Base-by-base conservation (phyloP, 2,888 invertebrate species). In the Microplitis manilae region DNA sequence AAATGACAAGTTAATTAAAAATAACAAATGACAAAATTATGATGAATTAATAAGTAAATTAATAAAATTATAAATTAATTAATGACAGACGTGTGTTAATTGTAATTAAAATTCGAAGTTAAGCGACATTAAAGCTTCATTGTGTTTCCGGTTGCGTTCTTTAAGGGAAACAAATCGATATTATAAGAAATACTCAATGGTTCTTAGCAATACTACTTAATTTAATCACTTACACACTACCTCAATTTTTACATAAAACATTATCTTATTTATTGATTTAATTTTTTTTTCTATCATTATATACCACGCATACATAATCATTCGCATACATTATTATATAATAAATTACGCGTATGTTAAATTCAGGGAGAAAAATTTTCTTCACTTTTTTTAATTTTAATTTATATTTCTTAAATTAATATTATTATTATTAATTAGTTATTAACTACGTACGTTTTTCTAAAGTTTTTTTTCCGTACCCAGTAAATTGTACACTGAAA, bases 81-180 rank as follows among this genome's bases (percentile, higher is more conserved):
- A 75, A 65, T 64, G 41, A 72, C 67, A 39, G 62, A 72, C 72
- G 30, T 41, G 17, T 30, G 17, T 41, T 40, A 50, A 50, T 41
- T 40, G 9, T 15, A 15, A 17, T 75, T 60, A 17, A 13, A 39
- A 17, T 61, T 59, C 40, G 39, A 61, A 75, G 68, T 39, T 68
- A 68, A 65, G 39, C 68, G 68, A 73, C 30, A 77, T 77, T 65
- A 77, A 74, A 74, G 67, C 77, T 69, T 50, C 69, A 73, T 77
- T 59, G 62, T 74, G 61, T 74, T 77, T 61, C 73, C 73, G 64
- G 17, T 62, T 64, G 65, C 39, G 2, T 65, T 70, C 5, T 41
- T 60, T 59, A 73, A 73, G 17, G 69, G 20, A 62, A 68, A 69
- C 20, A 69, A 77, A 73, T 69, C 20, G 69, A 70, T 69, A 50